Evolutionary conservation across 2,797 vertebrate genomes (phyloP), one percentile per base, ranked within the genome.

Genomic region (Lepus oiostolus): DNA sequence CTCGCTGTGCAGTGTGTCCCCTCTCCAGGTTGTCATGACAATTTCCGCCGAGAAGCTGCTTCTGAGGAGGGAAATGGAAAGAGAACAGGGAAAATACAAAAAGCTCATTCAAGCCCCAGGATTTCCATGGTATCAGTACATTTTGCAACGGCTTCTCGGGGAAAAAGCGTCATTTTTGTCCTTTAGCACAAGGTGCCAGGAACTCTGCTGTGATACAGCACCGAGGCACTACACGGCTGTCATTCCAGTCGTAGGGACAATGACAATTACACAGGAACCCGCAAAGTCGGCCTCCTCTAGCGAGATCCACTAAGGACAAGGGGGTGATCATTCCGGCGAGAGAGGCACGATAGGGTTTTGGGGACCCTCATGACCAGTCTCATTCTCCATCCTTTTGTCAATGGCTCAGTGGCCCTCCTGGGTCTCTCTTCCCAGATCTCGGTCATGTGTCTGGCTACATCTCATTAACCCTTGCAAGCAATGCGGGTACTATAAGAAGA

Each of bases 11-110:
- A 32, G 26, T 63, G 26, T 26, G 52, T 91, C 96, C 91, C 88
- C 86, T 26, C 88, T 93, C 42, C 76, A 70, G 91, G 95, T 97
- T 97, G 96, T 96, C 96, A 97, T 96, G 98, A 96, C 97, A 85
- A 97, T 96, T 85, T 62, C 32, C 72, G 42, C 52, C 7, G 52
- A 93, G 96, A 92, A 94, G 94, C 93, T 86, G 62, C 85, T 91
- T 95, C 85, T 93, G 60, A 65, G 84, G 85, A 87, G 62, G 87
- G 72, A 95, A 68, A 21, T 47, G 54, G 83, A 76, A 83, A 85
- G 70, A 82, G 91, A 85, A 72, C 0, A 2, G 75, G 38, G n/a
- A 17, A 32, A 32, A 60, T n/a, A 62, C 16, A 84, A 58, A 58
- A 16, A 16, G 54, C 91, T 80, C 89, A 71, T 93, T 79, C 87